These are phyloP conservation scores for Trematomus bernacchii DNA, from an alignment of 2,797 vertebrate genomes.

Conservation along the genomic window DNA sequence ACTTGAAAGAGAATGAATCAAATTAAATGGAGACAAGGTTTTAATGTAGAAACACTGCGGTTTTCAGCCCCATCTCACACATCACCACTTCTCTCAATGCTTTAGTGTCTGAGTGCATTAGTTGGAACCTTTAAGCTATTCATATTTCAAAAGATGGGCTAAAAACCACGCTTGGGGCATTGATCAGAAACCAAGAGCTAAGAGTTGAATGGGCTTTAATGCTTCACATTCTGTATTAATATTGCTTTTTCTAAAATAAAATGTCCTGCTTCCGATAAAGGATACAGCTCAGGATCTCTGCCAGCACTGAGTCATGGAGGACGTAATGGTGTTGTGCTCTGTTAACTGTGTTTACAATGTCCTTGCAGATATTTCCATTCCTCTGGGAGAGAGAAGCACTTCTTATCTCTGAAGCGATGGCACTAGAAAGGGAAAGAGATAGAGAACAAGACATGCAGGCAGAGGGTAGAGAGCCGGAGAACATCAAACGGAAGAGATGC, in stretches of 20 bases:
- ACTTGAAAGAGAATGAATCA: background rate
- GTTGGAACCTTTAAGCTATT: constrained; percentile 35
- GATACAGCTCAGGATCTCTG: constrained; percentile 42
- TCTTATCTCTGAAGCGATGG: constrained; percentile 63
- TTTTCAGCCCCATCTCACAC: constrained; percentile 10
- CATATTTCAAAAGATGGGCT: constrained; percentile 11
- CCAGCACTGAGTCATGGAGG: constrained; percentile 61
- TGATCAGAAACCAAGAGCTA: constrained; percentile 21
- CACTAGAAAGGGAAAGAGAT: constrained; percentile 34
- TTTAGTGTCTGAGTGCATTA: constrained; percentile 9
- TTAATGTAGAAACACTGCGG: background rate
- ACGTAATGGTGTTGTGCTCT: constrained; percentile 64
- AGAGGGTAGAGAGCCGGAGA: constrained; percentile 34
- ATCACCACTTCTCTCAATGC: background rate
- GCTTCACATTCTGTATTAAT: constrained; percentile 17
- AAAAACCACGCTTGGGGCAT: background rate
- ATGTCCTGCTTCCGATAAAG: constrained; percentile 22
- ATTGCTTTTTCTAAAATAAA: constrained; percentile 18
- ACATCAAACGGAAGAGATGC: constrained; percentile 72
- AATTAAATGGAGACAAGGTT: background rate
- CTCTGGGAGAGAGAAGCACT: constrained; percentile 47
- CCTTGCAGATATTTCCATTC: constrained; percentile 67
- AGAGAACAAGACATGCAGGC: constrained; percentile 36
- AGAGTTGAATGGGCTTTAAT: constrained; percentile 16
- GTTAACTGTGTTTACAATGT: constrained; percentile 69